Evolutionary conservation across 2,797 vertebrate genomes (phyloP).

Genomic region (Mus caroli): DNA sequence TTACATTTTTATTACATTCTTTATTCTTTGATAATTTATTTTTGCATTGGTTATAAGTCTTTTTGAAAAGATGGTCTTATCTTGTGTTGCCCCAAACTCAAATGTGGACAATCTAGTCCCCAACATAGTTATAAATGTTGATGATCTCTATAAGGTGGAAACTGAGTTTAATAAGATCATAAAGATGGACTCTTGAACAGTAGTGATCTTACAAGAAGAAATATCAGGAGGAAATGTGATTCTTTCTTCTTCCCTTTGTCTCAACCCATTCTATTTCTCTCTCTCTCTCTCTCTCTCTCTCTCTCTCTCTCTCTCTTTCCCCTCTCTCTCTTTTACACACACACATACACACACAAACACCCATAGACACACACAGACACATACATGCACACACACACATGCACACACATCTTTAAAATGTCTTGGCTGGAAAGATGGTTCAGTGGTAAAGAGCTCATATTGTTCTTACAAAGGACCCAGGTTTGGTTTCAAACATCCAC

Average conservation of each 20-base stretch:
- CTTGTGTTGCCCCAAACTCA: not conserved
- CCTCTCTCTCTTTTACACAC: not conserved
- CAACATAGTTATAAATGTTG: not conserved
- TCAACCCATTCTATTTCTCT: not conserved
- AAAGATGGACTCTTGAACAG: not conserved
- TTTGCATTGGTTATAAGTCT: not conserved
- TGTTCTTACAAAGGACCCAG: not conserved
- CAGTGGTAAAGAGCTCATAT: not conserved
- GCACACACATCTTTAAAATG: not conserved
- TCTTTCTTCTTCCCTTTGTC: not conserved
- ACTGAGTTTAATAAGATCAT: not conserved
- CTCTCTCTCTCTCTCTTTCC: too few relatives aligned
- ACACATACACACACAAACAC: too few relatives aligned
- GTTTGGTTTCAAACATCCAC: not conserved
- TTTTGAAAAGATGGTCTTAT: not conserved
- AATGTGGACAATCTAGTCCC: not conserved
- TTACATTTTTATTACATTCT: not conserved
- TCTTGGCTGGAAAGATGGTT: not conserved
- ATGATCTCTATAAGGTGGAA: not conserved
- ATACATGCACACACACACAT: not conserved
- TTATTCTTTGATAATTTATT: not conserved
- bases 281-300: not conserved
- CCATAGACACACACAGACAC: not conserved
- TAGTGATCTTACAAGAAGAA: not conserved
- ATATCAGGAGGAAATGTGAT: not conserved